These are phyloP conservation scores for Amia ocellicauda DNA, from an alignment of 2,113 vertebrate genomes.

Conservation along the genomic window DNA sequence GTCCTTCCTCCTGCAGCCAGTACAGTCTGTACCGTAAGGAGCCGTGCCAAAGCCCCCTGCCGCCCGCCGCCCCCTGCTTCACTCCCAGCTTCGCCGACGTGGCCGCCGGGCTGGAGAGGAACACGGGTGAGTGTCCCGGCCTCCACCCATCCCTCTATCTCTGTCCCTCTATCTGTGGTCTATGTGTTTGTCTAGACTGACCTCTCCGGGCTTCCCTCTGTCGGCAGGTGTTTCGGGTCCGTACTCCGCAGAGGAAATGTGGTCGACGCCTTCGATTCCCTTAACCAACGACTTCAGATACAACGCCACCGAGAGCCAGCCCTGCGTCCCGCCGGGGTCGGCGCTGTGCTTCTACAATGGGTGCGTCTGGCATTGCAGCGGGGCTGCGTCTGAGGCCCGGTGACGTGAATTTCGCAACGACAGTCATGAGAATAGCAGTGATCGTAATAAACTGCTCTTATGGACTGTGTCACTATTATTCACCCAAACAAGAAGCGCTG, in stretches of 20 bases:
- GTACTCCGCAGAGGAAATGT: conserved; percentile 76
- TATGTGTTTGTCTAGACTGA: not conserved
- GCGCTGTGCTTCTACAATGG: conserved; percentile 66
- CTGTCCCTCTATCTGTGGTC: not conserved
- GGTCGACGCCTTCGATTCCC: conserved; percentile 78
- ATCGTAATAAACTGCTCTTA: too few species aligned
- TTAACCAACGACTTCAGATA: conserved; percentile 83
- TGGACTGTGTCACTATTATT: too few species aligned
- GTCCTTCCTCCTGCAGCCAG: conserved; percentile 28
- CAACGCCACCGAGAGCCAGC: conserved; percentile 70
- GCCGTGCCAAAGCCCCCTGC: conserved; percentile 53
- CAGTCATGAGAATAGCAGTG: too few species aligned
- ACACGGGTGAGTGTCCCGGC: conserved; percentile 64
- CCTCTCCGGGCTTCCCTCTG: not conserved
- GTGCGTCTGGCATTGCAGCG: conserved; percentile 49
- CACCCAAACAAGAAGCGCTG: too few species aligned
- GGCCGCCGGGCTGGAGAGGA: conserved; percentile 72
- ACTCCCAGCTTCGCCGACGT: conserved; percentile 73
- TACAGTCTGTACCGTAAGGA: conserved; percentile 59
- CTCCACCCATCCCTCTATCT: not conserved
- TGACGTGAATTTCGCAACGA: too few species aligned
- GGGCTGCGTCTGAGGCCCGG: too few species aligned
- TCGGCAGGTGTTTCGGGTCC: conserved; percentile 60
- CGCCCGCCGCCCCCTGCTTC: conserved; percentile 44
- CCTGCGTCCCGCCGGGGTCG: conserved; percentile 68